Base-by-base conservation (phyloP, 2,797 vertebrate genomes). In the Bradypodion ventrale region DNA sequence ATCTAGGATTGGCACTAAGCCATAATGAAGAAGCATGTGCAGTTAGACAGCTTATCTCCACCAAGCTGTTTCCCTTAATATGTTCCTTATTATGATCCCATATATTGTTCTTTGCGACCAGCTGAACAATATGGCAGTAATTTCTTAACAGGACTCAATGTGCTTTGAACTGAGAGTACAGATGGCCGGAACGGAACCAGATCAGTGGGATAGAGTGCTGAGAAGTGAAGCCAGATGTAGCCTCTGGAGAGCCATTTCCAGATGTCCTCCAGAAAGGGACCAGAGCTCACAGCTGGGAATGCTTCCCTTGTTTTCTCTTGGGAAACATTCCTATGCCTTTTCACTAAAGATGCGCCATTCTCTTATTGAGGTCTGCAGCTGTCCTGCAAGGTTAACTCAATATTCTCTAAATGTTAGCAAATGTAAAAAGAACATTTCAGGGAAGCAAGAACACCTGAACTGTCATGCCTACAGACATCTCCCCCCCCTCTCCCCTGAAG, bases 21-120 rank as follows among this genome's bases (percentile, higher is more conserved):
- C 95, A 91, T 96, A 95, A 95, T 95, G 95, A 96, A 96, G 96
- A 96, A 96, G 92, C 74, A 4, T 93, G 93, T 87, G 92, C 93
- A 93, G 95, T 93, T 94, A 92, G 96, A 94, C 89, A 92, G 95
- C 95, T 97, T 97, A 97, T 96, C 96, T 96, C 94, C 94, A 94
- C 87, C 84, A 94, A 96, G 95, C 94, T 96, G 95, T 96, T 96
- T 94, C 94, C 94, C 94, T 93, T 96, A 97, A 97, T 96, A 92
- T 97, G 96, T 96, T 96, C 96, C 94, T 97, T 96, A 97, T 97
- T 97, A 97, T 95, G 95, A 96, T 95, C 94, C 94, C 94, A 95
- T 96, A 96, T 96, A 95, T 95, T 95, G 95, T 95, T 95, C 93
- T 94, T 94, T 96, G 95, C 94, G 95, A 96, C 94, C 85, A 89